A percentile compares a stretch with the other conserved stretches of the same genome.
phyloP scores from a whole-genome alignment of 2,797 vertebrate species.

The Dendrocincla tyrannina region DNA sequence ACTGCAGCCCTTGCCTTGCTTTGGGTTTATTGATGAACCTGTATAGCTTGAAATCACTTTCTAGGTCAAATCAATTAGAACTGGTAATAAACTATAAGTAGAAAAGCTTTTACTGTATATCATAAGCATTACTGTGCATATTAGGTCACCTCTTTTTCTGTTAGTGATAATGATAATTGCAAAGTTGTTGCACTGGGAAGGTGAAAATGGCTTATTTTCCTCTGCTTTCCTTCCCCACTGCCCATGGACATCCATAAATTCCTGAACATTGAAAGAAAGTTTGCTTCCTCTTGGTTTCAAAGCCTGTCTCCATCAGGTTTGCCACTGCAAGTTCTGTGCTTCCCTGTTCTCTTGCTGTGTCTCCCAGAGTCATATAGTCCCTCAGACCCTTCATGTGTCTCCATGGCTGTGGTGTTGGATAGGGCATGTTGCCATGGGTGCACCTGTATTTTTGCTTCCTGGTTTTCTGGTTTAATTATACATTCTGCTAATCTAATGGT shows the following conservation, averaged over 20 bases:
- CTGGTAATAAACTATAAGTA: neutral
- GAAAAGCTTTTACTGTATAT: neutral
- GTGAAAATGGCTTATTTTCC: neutral
- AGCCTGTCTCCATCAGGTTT: neutral
- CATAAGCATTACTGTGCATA: neutral
- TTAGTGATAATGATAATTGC: neutral
- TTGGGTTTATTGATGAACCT: neutral
- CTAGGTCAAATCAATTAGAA: neutral
- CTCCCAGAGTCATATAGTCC: neutral
- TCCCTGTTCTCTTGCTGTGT: neutral
- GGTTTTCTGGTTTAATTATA: neutral
- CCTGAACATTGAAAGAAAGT: neutral
- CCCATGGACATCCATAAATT: neutral
- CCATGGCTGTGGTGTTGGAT: neutral
- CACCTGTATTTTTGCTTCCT: neutral
- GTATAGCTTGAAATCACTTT: neutral
- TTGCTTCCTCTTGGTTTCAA: neutral
- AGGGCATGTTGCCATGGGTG: neutral
- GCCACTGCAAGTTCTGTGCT: neutral
- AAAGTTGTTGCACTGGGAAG: neutral
- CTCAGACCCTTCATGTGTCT: neutral
- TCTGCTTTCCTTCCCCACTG: neutral
- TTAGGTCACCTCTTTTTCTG: neutral
- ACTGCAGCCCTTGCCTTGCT: neutral
- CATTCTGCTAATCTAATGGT: neutral